Percentiles rank a stretch among this genome's conserved stretches.
Evolutionary conservation across 2,888 invertebrate genomes (phyloP).

Genomic region (Spisula subtruncata): DNA sequence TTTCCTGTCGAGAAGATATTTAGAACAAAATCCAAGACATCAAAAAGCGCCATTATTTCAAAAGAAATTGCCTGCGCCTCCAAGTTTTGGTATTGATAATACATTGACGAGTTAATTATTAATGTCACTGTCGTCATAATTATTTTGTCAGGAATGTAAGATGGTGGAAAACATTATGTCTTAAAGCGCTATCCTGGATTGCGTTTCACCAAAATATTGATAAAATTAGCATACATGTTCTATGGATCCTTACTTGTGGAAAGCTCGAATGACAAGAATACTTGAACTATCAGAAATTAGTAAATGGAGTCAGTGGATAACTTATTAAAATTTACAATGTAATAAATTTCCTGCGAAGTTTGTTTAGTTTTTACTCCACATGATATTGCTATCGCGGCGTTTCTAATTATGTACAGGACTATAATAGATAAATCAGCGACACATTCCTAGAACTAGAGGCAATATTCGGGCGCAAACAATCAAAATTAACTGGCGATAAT

Average conservation of each 20-base stretch:
- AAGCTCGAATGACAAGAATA: no score
- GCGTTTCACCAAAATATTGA: no score
- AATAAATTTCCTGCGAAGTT: background rate
- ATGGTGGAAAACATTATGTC: no score
- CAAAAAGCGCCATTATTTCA: slow-evolving; percentile 4
- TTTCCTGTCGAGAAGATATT: background rate
- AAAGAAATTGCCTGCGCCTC: background rate
- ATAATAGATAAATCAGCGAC: background rate
- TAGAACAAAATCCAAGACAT: background rate
- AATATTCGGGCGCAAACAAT: background rate
- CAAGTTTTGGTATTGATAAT: background rate
- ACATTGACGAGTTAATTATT: no score
- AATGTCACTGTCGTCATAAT: no score
- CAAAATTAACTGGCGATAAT: background rate
- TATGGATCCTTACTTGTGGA: no score
- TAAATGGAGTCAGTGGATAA: background rate
- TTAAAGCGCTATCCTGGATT: no score
- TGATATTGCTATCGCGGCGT: background rate
- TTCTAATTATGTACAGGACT: background rate
- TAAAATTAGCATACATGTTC: no score
- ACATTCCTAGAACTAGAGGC: background rate
- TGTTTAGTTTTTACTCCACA: background rate
- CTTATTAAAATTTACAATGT: background rate
- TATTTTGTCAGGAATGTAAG: no score
- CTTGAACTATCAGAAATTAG: background rate